Conservation (phyloP, 2,888 invertebrate genomes). For the Acronicta psi region DNA sequence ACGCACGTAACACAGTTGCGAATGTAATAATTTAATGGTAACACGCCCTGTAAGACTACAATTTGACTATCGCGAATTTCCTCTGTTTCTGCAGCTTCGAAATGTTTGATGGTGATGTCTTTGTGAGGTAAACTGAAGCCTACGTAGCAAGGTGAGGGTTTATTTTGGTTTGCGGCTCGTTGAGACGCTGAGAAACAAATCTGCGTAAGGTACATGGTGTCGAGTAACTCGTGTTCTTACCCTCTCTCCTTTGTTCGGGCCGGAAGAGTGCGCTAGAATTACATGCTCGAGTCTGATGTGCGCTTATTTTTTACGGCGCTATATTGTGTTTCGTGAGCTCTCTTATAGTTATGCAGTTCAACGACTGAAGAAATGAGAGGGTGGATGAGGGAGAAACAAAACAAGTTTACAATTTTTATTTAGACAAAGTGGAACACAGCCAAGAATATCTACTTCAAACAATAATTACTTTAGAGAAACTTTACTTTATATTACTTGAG, state of each 20-base stretch:
- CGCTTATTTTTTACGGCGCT: constrained; percentile 88
- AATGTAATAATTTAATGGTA: constrained; percentile 86
- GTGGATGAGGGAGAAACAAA: constrained; percentile 80
- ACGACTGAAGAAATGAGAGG: constrained; percentile 86
- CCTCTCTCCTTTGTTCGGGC: constrained; percentile 88
- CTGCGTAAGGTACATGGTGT: constrained; percentile 88
- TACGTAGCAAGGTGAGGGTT: constrained; percentile 73
- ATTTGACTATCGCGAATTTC: constrained; percentile 89
- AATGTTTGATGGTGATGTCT: constrained; percentile 74
- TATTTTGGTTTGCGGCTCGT: constrained; percentile 69
- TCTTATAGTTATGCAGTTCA: constrained; percentile 86
- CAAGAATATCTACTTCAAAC: constrained; percentile 49
- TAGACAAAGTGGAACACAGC: constrained; percentile 66
- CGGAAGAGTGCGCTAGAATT: constrained; percentile 89
- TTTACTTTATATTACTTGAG: constrained; percentile 28
- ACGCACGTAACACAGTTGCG: constrained; percentile 82
- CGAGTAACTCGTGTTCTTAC: constrained; percentile 89
- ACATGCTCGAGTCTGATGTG: constrained; percentile 89
- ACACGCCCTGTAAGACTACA: constrained; percentile 87
- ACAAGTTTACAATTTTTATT: constrained; percentile 80
- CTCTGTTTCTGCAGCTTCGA: constrained; percentile 75
- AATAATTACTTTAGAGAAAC: constrained; percentile 37
- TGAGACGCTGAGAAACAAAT: constrained; percentile 86
- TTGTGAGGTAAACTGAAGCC: constrained; percentile 69
- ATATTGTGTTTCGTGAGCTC: constrained; percentile 85